Evolutionary conservation across 2,797 vertebrate genomes (phyloP), one percentile per base, ranked within the genome.

Genomic region (Hoplostethus atlanticus): DNA sequence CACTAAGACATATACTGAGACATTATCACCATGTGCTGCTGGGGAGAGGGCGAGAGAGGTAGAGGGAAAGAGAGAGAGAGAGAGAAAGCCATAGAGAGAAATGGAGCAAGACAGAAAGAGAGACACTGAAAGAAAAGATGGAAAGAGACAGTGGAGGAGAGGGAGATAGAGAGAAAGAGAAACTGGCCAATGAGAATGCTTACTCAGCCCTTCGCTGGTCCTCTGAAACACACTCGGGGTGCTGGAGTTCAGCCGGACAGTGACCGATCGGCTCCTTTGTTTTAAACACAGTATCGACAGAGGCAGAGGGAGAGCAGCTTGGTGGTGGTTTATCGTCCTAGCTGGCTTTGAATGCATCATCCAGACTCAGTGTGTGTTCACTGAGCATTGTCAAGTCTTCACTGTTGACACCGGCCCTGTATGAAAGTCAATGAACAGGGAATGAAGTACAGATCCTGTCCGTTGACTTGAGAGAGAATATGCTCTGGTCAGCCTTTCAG

Each of bases 131-230:
- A 52, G 56, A 16, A n/a, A 15, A 11, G 17, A n/a, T 34, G 47
- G 34, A 10, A 28, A n/a, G 47, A 59, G 11, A 7, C 31, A 10
- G 34, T 2, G 17, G 13, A 28, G n/a, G 17, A 15, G 17, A 25
- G 2, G 4, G 3, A 21, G 25, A 8, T n/a, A 52, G n/a, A 52
- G 17, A 52, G 15, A 17, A 15, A 54, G 17, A 30, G 58, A 66
- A 84, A 57, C 54, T 48, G 69, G 70, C 65, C 56, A 3, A 31
- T 2, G 52, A 68, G 62, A 76, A 69, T 38, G 81, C 79, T 64
- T 17, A 68, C 81, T 84, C 85, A 84, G 85, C 84, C 74, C 60
- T 87, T 82, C 78, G 34, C 80, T 42, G 31, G 50, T 30, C 51
- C 46, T 56, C 47, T 46, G 52, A 66, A 80, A 70, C 71, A 72